Evolutionary conservation across 2,888 invertebrate genomes (phyloP), one percentile per base, ranked within the genome.

Genomic region (Cryptocheilus praepositus): DNA sequence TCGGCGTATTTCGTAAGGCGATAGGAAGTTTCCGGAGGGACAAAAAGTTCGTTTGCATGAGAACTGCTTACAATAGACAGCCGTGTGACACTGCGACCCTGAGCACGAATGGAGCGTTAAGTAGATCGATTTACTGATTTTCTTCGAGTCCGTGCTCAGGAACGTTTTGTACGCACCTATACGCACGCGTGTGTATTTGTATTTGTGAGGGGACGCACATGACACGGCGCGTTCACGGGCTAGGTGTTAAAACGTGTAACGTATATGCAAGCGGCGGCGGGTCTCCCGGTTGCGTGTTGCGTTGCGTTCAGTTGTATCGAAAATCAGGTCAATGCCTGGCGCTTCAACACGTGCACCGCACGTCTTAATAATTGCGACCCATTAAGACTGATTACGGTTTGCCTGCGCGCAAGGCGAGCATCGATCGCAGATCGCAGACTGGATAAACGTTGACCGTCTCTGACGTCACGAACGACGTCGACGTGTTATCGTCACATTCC

Each of bases 311-410:
- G 16, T 2, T 45, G 49, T 25, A 46, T 44, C 44, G 19, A 43
- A 67, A 73, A 71, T 71, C 71, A 65, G 64, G 71, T 67, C 72
- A 71, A 56, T 71, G 71, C 61, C 72, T 61, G 44, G 55, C 64
- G 64, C 60, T 51, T 13, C 44, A 57, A 71, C 64, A 57, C 53
- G 49, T 54, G 58, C 59, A 62, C 56, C 67, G 36, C 61, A 55
- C 67, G 64, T 28, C 67, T 62, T 53, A 58, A 73, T 67, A 73
- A 73, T 71, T 64, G 62, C 62, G 51, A 71, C 53, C 60, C 21
- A 65, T 73, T 64, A 67, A 54, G 60, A 52, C 18, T 71, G 67
- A 71, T 67, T 67, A 57, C 54, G n/a, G 67, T 61, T 61, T 18
- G 60, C 44, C 25, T n/a, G 22, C 49, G 36, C 36, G 7, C 57